A percentile compares a stretch with the other conserved stretches of the same genome.
Evolutionary conservation across 2,113 vertebrate genomes (phyloP).

Genomic region (Eulemur macaco): DNA sequence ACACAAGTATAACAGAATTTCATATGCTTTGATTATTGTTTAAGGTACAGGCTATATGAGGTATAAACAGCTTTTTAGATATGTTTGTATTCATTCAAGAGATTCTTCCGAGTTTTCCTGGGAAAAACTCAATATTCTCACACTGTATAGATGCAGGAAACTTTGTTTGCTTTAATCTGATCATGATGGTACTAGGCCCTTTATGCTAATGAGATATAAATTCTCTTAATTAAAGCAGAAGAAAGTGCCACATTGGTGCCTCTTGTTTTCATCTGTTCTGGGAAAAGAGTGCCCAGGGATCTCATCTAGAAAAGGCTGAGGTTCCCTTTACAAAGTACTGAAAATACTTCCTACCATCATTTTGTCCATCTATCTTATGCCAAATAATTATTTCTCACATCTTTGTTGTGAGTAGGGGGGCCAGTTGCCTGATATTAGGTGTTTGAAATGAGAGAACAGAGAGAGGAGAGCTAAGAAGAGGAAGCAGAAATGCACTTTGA

Average conservation of each 20-base stretch:
- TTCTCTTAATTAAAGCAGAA: neutral
- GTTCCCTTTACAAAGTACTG: neutral
- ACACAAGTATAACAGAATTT: neutral
- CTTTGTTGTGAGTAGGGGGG: neutral
- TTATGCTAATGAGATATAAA: neutral
- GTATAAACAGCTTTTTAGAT: slow-evolving; percentile 10
- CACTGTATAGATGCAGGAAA: neutral
- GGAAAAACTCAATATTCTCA: neutral
- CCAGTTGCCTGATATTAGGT: neutral
- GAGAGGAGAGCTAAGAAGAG: neutral
- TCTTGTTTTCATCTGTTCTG: neutral
- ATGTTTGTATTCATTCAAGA: slow-evolving; percentile 25
- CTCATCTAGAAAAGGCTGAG: neutral
- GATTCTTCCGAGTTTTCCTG: neutral
- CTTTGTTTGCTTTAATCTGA: neutral
- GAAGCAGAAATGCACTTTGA: neutral
- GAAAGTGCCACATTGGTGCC: neutral
- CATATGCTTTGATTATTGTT: slow-evolving; percentile 33
- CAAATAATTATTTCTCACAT: neutral
- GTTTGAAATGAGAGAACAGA: neutral
- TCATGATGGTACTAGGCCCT: neutral
- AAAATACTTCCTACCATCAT: neutral
- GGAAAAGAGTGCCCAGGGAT: neutral
- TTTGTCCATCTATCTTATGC: neutral
- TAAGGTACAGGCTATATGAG: neutral